A percentile compares a stretch with the other conserved stretches of the same genome.
These are phyloP conservation scores for Agonopterix alstromeriana DNA, from an alignment of 2,888 invertebrate genomes.

Conservation along the genomic window DNA sequence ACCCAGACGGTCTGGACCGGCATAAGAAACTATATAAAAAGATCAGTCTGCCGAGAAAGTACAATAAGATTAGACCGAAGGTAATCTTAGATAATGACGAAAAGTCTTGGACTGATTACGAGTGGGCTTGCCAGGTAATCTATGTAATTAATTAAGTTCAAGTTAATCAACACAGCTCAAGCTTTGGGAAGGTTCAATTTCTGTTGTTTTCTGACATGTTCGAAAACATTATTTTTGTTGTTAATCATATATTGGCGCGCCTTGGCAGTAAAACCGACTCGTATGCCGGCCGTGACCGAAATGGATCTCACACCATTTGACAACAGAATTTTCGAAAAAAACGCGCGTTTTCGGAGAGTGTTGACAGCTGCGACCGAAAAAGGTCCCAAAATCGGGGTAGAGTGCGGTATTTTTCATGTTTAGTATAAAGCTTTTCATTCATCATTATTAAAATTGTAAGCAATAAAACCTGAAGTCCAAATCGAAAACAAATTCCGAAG, in stretches of 20 bases:
- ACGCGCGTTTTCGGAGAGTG: too few relatives aligned
- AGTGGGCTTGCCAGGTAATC: constrained; percentile 14
- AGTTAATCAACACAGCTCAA: too few relatives aligned
- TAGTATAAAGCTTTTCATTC: too few relatives aligned
- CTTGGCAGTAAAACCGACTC: too few relatives aligned
- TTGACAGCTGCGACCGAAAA: too few relatives aligned
- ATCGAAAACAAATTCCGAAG: not conserved
- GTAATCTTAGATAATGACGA: not conserved
- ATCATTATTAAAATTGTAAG: not conserved
- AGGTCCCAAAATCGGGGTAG: too few relatives aligned
- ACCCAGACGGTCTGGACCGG: constrained; percentile 5
- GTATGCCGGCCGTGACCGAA: too few relatives aligned
- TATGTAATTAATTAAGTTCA: too few relatives aligned
- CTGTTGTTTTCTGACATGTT: not conserved
- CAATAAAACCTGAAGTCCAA: not conserved
- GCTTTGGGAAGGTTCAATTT: not conserved
- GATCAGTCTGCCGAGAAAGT: constrained; percentile 1
- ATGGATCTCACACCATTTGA: too few relatives aligned
- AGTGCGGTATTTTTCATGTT: too few relatives aligned
- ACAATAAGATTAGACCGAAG: not conserved
- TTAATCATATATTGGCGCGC: too few relatives aligned
- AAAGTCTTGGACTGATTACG: constrained; percentile 15
- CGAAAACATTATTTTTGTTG: not conserved
- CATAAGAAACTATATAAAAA: constrained; percentile 6
- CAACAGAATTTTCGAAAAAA: too few relatives aligned